phyloP scores from a whole-genome alignment of 2,113 vertebrate species.

The Pseudopodoces humilis region DNA sequence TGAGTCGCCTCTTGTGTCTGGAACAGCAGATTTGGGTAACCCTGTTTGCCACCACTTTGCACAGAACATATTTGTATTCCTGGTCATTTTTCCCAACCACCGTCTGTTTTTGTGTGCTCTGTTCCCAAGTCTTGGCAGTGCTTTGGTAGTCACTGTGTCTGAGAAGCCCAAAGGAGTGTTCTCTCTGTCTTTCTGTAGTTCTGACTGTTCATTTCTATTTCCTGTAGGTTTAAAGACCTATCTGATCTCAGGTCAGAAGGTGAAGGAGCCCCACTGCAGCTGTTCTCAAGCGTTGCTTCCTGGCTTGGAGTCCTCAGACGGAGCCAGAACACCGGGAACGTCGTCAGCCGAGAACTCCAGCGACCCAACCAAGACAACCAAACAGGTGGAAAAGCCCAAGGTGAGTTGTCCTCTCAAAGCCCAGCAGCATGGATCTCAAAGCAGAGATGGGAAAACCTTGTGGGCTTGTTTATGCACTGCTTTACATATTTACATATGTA shows the following conservation, averaged over 20 bases:
- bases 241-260: constrained; percentile 90
- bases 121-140: fast-evolving
- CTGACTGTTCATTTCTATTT: constrained; percentile 47
- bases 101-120: not conserved
- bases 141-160: not conserved
- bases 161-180: not conserved
- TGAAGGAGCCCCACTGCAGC: constrained; percentile 81
- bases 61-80: not conserved
- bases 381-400: constrained; percentile 74
- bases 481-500: not conserved
- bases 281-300: constrained; percentile 79
- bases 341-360: constrained; percentile 62
- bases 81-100: not conserved
- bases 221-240: constrained; percentile 90
- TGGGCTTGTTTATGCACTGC: not conserved
- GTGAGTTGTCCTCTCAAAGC: constrained; percentile 46
- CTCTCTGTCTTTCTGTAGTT: not conserved
- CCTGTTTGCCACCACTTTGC: not conserved
- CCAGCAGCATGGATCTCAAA: not conserved
- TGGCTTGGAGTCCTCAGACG: constrained; percentile 73
- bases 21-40: not conserved
- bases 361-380: constrained; percentile 67
- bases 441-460: not conserved
- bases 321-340: constrained; percentile 56
- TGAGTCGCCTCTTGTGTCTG: not conserved